Conservation (phyloP, 2,888 invertebrate species). For the Matsumyia berberina region DNA sequence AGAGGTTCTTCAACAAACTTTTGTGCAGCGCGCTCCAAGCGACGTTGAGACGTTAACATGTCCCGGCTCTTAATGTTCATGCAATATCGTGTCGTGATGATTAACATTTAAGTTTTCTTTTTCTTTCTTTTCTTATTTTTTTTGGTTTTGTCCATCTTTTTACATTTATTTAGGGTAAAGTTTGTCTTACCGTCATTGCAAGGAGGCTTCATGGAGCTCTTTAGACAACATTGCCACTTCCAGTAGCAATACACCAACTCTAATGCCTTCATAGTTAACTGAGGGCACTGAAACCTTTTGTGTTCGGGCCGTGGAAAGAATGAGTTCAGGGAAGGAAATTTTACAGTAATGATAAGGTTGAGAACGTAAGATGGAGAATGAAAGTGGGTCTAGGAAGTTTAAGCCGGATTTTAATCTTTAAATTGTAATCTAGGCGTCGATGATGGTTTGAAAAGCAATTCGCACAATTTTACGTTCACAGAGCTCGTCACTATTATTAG, state of each 20-base stretch:
- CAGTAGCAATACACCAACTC: slow-evolving; percentile 19
- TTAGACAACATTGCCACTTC: slow-evolving; percentile 49
- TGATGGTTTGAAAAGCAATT: no score
- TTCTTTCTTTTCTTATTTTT: slow-evolving; percentile 8
- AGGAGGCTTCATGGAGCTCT: slow-evolving; percentile 36
- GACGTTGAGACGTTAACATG: slow-evolving; percentile 48
- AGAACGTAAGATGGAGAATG: no score
- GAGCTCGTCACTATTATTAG: no score
- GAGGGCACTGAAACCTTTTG: slow-evolving; percentile 39
- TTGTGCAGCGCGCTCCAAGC: neutral
- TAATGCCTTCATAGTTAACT: slow-evolving; percentile 43
- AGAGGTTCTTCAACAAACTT: slow-evolving; percentile 43
- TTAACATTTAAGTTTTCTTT: slow-evolving; percentile 67
- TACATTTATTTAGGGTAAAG: slow-evolving; percentile 46
- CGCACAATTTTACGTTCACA: no score
- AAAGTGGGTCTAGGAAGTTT: no score
- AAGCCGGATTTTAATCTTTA: no score
- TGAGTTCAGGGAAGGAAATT: no score
- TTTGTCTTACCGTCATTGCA: slow-evolving; percentile 47
- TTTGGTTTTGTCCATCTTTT: slow-evolving; percentile 52
- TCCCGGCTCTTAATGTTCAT: slow-evolving; percentile 48
- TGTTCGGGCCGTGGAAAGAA: neutral
- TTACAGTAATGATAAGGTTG: no score
- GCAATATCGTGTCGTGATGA: slow-evolving; percentile 71
- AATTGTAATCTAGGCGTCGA: no score